phyloP scores from a whole-genome alignment of 1,140 invertebrate genomes.

The Calliphora vicina region DNA sequence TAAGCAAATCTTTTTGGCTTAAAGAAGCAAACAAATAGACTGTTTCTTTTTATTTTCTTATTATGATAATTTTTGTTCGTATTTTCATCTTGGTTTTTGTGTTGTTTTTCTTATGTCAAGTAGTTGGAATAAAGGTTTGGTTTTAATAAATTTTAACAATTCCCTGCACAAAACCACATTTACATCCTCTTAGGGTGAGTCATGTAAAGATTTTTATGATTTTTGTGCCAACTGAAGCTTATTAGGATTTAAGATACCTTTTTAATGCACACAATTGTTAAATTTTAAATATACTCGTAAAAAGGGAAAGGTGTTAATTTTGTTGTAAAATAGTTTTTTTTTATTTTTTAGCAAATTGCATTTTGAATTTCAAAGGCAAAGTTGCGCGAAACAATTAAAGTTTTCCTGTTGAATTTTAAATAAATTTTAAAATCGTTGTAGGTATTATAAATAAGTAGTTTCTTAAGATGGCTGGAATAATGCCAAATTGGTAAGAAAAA shows the following conservation, averaged over 20 bases:
- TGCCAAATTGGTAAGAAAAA: too few species aligned
- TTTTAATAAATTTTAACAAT: background rate
- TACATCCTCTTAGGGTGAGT: constrained; percentile 8
- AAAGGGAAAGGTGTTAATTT: background rate
- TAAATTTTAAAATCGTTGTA: too few species aligned
- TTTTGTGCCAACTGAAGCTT: background rate
- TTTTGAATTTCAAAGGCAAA: background rate
- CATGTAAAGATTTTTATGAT: background rate
- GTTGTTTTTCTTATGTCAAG: background rate
- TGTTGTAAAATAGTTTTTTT: background rate
- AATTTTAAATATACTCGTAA: too few species aligned
- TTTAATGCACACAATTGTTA: too few species aligned
- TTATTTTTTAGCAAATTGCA: background rate
- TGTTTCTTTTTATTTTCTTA: background rate
- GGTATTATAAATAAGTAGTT: too few species aligned
- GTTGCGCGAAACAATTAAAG: background rate
- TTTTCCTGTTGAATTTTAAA: background rate
- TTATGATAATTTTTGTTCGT: background rate
- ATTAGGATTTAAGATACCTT: background rate
- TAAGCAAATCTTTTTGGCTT: constrained; percentile 12
- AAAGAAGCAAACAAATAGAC: constrained; percentile 19
- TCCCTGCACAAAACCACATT: background rate
- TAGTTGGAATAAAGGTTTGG: background rate
- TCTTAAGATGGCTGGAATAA: too few species aligned
- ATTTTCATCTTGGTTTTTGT: background rate